These are phyloP conservation scores for Magallana ariakensis DNA, from an alignment of 1,140 invertebrate species.

Conservation along the genomic window DNA sequence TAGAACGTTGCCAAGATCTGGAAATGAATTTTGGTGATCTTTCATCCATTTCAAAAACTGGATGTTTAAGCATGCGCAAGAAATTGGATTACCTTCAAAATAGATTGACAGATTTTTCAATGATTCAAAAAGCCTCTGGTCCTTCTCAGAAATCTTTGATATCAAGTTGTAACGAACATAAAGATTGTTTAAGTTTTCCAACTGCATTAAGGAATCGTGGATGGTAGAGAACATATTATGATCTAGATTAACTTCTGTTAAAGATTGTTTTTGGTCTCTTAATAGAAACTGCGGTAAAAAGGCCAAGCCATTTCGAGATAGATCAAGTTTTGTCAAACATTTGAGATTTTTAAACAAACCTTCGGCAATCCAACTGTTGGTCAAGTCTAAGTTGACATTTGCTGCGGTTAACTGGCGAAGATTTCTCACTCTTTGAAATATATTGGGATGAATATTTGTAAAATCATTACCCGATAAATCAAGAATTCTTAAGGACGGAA, in stretches of 20 bases:
- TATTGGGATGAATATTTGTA: neutral
- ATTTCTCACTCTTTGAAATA: neutral
- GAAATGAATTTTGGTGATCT: neutral
- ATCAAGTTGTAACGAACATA: neutral
- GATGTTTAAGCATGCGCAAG: neutral
- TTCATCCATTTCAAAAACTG: neutral
- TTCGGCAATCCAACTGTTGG: neutral
- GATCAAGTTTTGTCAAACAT: neutral
- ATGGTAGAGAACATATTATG: neutral
- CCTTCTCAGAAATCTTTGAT: neutral
- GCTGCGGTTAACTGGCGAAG: neutral
- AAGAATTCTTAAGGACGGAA: neutral
- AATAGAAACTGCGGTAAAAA: neutral
- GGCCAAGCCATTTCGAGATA: neutral
- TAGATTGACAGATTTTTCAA: neutral
- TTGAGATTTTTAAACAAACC: neutral
- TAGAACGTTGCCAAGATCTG: neutral
- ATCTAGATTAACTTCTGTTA: neutral
- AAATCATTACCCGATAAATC: neutral
- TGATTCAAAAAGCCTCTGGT: neutral
- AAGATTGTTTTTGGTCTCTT: neutral
- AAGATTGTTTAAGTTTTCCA: neutral
- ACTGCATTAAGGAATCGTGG: neutral
- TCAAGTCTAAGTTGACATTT: neutral
- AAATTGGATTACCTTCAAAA: neutral